Base-by-base conservation (phyloP, 2,113 vertebrate genomes). In the Hypocryptadius cinnamomeus region DNA sequence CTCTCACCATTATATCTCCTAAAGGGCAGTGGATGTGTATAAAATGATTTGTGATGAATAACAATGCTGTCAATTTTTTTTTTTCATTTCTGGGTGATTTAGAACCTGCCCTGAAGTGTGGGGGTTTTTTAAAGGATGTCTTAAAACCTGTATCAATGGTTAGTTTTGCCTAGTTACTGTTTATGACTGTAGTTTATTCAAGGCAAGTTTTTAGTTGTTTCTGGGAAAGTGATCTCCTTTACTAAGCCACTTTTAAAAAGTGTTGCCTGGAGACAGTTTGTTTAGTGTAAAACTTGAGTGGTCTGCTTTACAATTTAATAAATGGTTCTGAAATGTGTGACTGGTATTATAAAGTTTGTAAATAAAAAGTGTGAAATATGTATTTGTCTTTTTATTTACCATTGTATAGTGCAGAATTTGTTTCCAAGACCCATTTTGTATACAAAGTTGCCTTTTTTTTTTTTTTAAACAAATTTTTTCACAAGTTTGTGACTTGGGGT, bases 321-420 rank as follows among this genome's bases (percentile, higher is more conserved):
- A 98, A 98, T 98, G 98, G 98, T 97, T 98, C 98, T 99, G 98
- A 98, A 98, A 98, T 99, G 98, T 99, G 98, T 99, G 98, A 99
- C 98, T 99, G 99, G 98, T 99, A 98, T 98, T 98, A 97, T 98
- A 98, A 98, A 97, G 98, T 98, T 97, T 99, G 98, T 98, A 98
- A 99, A 99, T 99, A 99, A 99, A 99, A 99, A 97, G 98, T 99
- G 98, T 99, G 97, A 99, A 99, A 98, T 99, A 98, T 99, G 99
- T 98, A 99, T 98, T 99, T 99, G 99, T 99, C 99, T 99, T 99
- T 99, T 99, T 98, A 98, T 99, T 99, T 99, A 98, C 98, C 97
- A 98, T 98, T 99, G 99, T 98, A 98, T 98, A 98, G 98, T 98
- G 97, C 97, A 98, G 97, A 97, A 92, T 97, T 96, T 98, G 95